Percentiles rank a stretch among this genome's conserved stretches.
Conservation (phyloP, 2,888 invertebrate genomes). For the Amphipoea lucens region DNA sequence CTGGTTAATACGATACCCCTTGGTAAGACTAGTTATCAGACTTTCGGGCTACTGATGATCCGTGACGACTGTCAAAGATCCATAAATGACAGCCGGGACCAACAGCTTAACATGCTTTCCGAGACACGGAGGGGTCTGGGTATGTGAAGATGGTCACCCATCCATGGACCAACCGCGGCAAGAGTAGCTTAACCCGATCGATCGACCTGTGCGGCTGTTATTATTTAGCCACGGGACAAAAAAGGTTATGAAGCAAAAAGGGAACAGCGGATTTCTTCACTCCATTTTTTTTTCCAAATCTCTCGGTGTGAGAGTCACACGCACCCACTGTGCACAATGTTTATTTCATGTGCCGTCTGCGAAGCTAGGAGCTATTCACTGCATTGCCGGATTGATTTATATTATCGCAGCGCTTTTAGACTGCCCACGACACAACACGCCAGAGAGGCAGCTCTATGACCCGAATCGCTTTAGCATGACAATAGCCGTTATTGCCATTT, state of each 20-base stretch:
- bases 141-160: no score
- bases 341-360: constrained; percentile 53
- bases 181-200: no score
- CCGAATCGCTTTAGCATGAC: neutral
- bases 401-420: constrained; percentile 8
- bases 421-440: constrained; percentile 47
- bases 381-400: constrained; percentile 60
- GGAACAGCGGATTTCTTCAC: neutral
- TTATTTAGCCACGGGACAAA: neutral
- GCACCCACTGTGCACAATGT: constrained; percentile 34
- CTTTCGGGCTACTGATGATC: no score
- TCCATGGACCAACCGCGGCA: no score
- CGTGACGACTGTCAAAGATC: no score
- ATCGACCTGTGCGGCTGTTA: no score
- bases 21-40: no score
- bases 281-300: neutral
- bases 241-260: neutral
- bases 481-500: neutral
- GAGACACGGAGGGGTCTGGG: no score
- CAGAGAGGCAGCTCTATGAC: constrained; percentile 14
- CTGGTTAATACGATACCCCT: no score
- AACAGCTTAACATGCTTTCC: no score
- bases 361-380: constrained; percentile 38
- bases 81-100: no score
- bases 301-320: constrained; percentile 45